Evolutionary conservation across 2,797 vertebrate species (phyloP).

Genomic region (Melanotaenia nigrans): DNA sequence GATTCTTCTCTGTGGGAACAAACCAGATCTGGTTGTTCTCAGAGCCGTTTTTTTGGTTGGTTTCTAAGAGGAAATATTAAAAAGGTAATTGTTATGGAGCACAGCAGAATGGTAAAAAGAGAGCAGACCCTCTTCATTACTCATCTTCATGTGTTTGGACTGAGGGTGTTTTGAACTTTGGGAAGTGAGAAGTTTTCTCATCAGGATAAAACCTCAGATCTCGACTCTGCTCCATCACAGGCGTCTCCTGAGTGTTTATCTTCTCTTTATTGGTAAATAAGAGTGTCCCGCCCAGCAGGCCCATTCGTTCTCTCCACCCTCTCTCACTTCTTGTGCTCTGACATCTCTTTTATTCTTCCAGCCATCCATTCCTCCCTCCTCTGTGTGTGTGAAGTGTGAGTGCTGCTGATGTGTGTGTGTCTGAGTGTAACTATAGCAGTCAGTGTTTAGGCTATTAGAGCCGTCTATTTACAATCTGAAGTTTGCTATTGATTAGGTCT

Average conservation of each 20-base stretch:
- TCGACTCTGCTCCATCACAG: constrained; percentile 45
- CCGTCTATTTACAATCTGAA: constrained; percentile 85
- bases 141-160: background rate
- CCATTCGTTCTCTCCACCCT: constrained; percentile 32
- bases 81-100: no score
- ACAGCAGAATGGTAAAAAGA: no score
- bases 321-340: constrained; percentile 28
- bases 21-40: no score
- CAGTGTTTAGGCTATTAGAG: constrained; percentile 95
- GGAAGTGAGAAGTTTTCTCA: constrained; percentile 4
- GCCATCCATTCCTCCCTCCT: constrained; percentile 31
- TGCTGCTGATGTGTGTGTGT: constrained; percentile 79
- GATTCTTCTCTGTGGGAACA: no score
- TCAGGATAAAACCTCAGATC: constrained; percentile 66
- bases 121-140: no score
- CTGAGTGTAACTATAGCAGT: constrained; percentile 84
- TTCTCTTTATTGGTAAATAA: constrained; percentile 89
- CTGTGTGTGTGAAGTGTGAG: constrained; percentile 70
- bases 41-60: no score
- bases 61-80: no score
- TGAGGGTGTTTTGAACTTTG: background rate
- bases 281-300: constrained; percentile 68
- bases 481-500: constrained; percentile 98
- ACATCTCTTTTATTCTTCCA: constrained; percentile 31
- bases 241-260: constrained; percentile 86